These are phyloP conservation scores for Sarcophilus harrisii DNA, from an alignment of 2,797 vertebrate genomes.

Conservation along the genomic window DNA sequence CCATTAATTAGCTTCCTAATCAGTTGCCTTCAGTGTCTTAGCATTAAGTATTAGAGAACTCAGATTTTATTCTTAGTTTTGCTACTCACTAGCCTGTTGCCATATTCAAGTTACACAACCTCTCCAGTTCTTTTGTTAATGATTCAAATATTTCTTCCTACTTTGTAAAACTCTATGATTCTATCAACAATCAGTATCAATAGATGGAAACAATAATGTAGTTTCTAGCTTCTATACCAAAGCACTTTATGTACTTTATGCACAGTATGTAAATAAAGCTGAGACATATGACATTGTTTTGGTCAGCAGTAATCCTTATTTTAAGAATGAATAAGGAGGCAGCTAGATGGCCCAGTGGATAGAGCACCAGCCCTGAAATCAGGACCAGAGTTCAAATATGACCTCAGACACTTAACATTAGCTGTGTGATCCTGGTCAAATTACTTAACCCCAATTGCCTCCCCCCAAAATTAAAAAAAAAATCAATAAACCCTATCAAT, in stretches of 20 bases:
- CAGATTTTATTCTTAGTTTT: background rate
- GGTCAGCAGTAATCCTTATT: constrained; percentile 27
- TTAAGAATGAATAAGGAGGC: background rate
- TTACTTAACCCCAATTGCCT: no score
- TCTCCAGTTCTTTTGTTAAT: background rate
- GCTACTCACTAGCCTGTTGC: background rate
- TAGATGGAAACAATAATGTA: background rate
- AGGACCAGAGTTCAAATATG: no score
- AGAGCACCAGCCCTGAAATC: no score
- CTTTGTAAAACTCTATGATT: background rate
- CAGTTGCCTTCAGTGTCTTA: background rate
- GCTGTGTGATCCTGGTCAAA: no score
- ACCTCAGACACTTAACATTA: no score
- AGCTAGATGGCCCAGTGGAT: no score
- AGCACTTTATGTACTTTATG: background rate
- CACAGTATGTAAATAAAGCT: constrained; percentile 6
- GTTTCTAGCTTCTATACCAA: background rate
- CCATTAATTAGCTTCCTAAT: background rate
- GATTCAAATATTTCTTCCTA: background rate
- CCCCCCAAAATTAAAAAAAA: no score
- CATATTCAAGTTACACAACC: background rate
- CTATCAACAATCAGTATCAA: background rate
- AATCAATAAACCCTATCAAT: background rate
- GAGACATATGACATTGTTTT: background rate
- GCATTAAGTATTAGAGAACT: constrained; percentile 2